Conservation (phyloP, 2,113 vertebrate genomes). For the Sitta europaea region DNA sequence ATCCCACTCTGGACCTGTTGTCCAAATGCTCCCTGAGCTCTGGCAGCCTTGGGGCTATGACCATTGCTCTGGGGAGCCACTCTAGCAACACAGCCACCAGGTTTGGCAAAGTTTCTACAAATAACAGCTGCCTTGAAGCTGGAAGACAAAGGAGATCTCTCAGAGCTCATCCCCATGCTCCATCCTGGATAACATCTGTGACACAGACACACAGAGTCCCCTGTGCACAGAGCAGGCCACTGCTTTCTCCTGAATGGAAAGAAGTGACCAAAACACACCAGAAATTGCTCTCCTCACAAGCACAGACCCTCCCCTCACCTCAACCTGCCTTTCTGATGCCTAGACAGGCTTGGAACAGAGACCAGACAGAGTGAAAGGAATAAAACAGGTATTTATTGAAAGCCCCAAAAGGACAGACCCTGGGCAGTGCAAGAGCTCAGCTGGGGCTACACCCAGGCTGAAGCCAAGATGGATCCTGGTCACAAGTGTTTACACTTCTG, state of each 20-base stretch:
- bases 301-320: not conserved
- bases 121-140: not conserved
- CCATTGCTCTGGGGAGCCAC: not conserved
- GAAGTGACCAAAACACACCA: not conserved
- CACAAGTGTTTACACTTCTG: too few species aligned
- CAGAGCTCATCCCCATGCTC: not conserved
- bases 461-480: too few species aligned
- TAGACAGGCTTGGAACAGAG: too few species aligned
- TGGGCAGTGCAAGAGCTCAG: too few species aligned
- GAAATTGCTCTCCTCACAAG: not conserved
- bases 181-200: not conserved
- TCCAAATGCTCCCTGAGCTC: not conserved
- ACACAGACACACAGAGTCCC: not conserved
- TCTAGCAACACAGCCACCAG: rapidly evolving
- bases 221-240: not conserved
- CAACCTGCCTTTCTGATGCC: not conserved
- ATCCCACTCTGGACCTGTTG: not conserved
- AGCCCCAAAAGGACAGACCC: too few species aligned
- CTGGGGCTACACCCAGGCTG: too few species aligned
- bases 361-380: too few species aligned
- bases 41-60: not conserved
- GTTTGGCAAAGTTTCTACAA: not conserved
- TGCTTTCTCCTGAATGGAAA: not conserved
- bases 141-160: not conserved
- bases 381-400: too few species aligned